Conservation (phyloP, 2,797 vertebrate genomes). For the Buphagus erythrorhynchus region DNA sequence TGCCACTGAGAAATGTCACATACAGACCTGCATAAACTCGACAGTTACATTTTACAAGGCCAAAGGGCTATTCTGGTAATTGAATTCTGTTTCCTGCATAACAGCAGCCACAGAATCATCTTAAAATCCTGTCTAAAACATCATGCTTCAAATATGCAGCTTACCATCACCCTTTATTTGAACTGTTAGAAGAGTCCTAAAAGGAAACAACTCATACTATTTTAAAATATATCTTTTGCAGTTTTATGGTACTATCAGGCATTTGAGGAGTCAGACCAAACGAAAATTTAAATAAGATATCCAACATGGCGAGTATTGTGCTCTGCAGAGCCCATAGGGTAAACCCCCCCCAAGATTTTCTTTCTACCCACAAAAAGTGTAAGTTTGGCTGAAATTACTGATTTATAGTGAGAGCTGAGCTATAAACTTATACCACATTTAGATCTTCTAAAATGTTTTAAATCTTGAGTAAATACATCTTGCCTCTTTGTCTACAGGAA, state of each 20-base stretch:
- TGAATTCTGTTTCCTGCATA: slow-evolving; percentile 35
- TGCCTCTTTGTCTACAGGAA: neutral
- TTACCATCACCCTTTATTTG: neutral
- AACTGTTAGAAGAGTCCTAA: neutral
- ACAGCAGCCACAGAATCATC: neutral
- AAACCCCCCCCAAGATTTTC: neutral
- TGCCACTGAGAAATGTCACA: neutral
- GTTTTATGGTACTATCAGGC: neutral
- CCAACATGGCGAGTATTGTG: neutral
- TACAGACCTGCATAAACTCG: neutral
- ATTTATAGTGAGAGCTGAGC: neutral
- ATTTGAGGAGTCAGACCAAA: neutral
- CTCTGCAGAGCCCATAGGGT: accelerated
- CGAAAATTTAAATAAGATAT: neutral
- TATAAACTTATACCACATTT: neutral
- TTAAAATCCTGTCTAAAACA: neutral
- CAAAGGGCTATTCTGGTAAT: slow-evolving; percentile 2
- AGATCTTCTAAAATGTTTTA: neutral
- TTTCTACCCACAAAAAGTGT: neutral
- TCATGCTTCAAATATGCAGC: neutral
- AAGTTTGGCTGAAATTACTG: neutral
- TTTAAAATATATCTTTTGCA: neutral
- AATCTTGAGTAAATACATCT: neutral
- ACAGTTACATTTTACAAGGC: slow-evolving; percentile 18
- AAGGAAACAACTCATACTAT: neutral